Conservation (phyloP, 2,888 invertebrate species). For the Cordilura impudica region DNA sequence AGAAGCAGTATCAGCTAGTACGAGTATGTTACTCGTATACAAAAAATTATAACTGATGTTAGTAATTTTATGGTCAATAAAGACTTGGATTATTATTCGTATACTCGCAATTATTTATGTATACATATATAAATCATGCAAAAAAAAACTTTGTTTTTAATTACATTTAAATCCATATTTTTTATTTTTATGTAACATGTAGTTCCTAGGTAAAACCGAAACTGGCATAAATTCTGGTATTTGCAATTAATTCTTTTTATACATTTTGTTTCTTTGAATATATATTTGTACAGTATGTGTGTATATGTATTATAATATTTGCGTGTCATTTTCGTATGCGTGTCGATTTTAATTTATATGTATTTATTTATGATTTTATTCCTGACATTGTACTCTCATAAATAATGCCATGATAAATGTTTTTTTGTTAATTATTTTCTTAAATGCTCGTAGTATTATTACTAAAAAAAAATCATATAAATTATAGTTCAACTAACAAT, state of each 20-base stretch:
- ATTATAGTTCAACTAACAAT: not conserved
- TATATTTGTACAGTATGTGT: not conserved
- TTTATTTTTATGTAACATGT: no score
- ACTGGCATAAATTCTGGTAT: slow-evolving; percentile 54
- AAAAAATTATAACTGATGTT: slow-evolving; percentile 30
- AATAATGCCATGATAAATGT: slow-evolving; percentile 59
- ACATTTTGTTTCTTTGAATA: not conserved
- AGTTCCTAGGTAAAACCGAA: slow-evolving; percentile 33
- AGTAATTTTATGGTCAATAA: slow-evolving; percentile 50
- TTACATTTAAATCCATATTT: no score
- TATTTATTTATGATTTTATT: slow-evolving; percentile 35
- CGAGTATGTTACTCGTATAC: not conserved
- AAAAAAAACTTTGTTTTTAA: no score
- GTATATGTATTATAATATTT: slow-evolving; percentile 41
- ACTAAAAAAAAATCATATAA: slow-evolving; percentile 59
- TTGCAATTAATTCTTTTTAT: not conserved
- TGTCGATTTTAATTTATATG: slow-evolving; percentile 55
- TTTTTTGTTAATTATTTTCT: slow-evolving; percentile 3
- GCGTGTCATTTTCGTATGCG: slow-evolving; percentile 54
- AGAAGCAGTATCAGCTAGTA: not conserved
- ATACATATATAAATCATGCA: no score
- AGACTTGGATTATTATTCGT: slow-evolving; percentile 33
- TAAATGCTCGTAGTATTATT: slow-evolving; percentile 54
- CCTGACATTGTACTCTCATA: slow-evolving; percentile 53
- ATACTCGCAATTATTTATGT: no score